Base-by-base conservation (phyloP, 2,888 invertebrate genomes). In the Dorcus hopei region DNA sequence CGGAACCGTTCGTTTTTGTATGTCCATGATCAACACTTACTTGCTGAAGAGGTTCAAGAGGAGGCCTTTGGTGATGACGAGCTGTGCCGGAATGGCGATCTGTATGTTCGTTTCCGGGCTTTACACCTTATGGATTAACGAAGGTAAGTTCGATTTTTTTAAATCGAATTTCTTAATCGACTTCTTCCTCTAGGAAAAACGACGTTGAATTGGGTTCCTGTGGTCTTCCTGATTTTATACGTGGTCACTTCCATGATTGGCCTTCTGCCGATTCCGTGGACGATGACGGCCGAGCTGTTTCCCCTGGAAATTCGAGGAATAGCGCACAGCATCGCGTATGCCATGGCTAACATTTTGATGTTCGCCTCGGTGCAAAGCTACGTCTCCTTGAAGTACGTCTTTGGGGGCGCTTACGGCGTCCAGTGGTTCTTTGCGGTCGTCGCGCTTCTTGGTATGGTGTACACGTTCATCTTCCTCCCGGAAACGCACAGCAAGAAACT, bases 221-320 rank as follows among this genome's bases (percentile, higher is more conserved):
- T 84, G 0, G 61, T 79, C 0, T 79, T 82, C 55, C 72, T 85
- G 1, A 68, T 85, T 8, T 70, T 83, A 1, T 85, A 83, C 70
- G 85, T 85, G 1, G 80, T 83, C 55, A 80, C 83, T 0, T 83
- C 84, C 6, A 85, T 85, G 82, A 78, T 85, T 43, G 85, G 85
- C 1, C 74, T 85, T 64, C 74, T 85, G 39, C 83, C 83, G 5
- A 84, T 85, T 19, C 85, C 85, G 0, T 85, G 85, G 85, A 85
- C 85, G n/a, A 84, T 85, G 84, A 85, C 84, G 0, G 85, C 85
- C 0, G 85, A 85, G 74, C 72, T 85, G 3, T 85, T 84, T 68
- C 85, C 85, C 0, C 78, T 83, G 2, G 83, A 85, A 62, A 85
- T 85, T 45, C 79, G 85, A 19, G 84, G 85, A 2, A 74, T 84